Base-by-base conservation (phyloP, 1,140 invertebrate species). In the Palaemon carinicauda region DNA sequence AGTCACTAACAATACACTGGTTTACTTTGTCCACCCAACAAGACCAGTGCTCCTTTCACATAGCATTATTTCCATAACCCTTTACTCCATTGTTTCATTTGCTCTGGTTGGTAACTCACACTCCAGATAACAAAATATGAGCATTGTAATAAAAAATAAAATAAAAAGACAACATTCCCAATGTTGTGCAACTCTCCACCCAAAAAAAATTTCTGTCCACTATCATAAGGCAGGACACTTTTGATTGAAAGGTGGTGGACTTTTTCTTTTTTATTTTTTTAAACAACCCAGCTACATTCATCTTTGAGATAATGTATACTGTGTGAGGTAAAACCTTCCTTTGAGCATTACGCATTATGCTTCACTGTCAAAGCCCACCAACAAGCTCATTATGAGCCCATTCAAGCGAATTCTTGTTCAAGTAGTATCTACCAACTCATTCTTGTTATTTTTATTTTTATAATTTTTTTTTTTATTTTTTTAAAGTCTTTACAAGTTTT, bases 1-100 rank as follows among this genome's bases (percentile, higher is more conserved):
- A 84, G 78, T 80, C 78, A 88, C 82, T 88, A 83, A 80, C 79
- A 85, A 84, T 80, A 71, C 82, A 84, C 82, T 84, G 82, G 87
- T 84, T 88, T 79, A 85, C 77, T 54, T 21, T 41, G 65, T 71
- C 82, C 82, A 82, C 80, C 81, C 81, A 56, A 71, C 53, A 50
- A 52, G 54, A 87, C 74, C 71, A 77, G 77, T 53, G 80, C 75
- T 74, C 77, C 53, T 65, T 74, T 41, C 41, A 41, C 41, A 9
- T 9, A 41, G 41, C 41, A 41, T 41, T 41, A 41, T 41, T 41
- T 41, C 12, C 41, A 41, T 12, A 41, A 12, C 12, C 41, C 41
- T 41, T 41, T 41, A 41, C 41, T 41, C 41, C 41, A 41, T 3
- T 41, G 12, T 33, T 82, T 41, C 31, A 54, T 73, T 69, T 82